Evolutionary conservation across 2,797 vertebrate species (phyloP), one percentile per base, ranked within the genome.

Genomic region (Periparus ater): DNA sequence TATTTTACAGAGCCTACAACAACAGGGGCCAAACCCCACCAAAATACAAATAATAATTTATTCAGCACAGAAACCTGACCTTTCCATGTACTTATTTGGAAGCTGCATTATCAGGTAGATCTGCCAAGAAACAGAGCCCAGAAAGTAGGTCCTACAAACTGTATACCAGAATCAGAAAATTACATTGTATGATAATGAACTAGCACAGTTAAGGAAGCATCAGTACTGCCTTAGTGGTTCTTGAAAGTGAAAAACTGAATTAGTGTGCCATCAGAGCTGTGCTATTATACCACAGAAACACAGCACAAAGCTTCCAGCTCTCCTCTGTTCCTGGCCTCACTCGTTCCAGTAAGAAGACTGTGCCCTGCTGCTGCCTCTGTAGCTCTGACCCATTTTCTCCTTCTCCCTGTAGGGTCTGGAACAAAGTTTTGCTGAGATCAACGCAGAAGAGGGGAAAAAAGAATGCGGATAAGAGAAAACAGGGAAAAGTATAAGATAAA

Each of bases 211-310:
- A 91, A 91, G 87, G 81, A 95, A 88, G 58, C 66, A 95, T 83
- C 87, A 91, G 14, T 78, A 26, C 62, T 75, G 82, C 65, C 70
- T 96, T 87, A 91, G 87, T 85, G 87, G 78, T 80, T 93, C 72
- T 91, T 96, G 66, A 95, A 61, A 94, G 94, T 85, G n/a, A 96
- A 92, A 91, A 94, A 91, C 26, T 73, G 89, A 94, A 97, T 96
- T 94, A 94, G 48, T 88, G 91, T 84, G 92, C 87, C 70, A 89
- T 95, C 93, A 92, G 73, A 88, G 68, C 87, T 40, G 55, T 68
- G 88, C 36, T 70, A 17, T 89, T 81, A 77, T 67, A 75, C 50
- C 70, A 76, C 67, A 92, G 91, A 60, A 92, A 21, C 61, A 82
- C 47, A 85, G 92, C 70, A 74, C 2, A 5, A 91, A 88, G 78